Percentiles rank a stretch among this genome's conserved stretches.
phyloP scores from a whole-genome alignment of 1,140 invertebrate genomes.

The Drosophila sp. region DNA sequence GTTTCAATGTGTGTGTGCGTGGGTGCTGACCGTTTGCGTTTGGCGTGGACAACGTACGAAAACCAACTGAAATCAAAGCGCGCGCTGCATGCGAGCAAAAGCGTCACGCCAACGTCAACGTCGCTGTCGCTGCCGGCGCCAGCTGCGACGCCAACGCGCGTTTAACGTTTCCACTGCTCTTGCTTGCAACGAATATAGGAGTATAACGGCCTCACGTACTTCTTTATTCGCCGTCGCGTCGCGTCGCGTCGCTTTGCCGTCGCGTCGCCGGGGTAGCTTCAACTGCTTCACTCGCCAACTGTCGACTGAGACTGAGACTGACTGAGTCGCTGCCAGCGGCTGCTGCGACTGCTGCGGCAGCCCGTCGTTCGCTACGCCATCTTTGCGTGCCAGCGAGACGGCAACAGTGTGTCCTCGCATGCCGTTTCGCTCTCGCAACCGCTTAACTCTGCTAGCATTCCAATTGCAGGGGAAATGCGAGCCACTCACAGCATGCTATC shows the following conservation, averaged over 20 bases:
- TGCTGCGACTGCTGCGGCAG: slow-evolving; percentile 25
- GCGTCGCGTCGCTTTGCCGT: too few relatives aligned
- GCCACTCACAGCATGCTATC: slow-evolving; percentile 9
- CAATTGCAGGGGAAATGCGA: slow-evolving; percentile 58
- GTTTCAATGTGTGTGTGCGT: slow-evolving; percentile 30
- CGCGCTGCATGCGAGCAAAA: slow-evolving; percentile 75
- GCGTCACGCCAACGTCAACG: slow-evolving; percentile 53
- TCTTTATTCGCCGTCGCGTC: slow-evolving; percentile 29
- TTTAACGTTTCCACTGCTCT: slow-evolving; percentile 7
- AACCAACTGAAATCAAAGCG: slow-evolving; percentile 77
- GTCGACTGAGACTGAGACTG: slow-evolving; percentile 39
- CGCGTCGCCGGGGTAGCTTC: slow-evolving; percentile 42
- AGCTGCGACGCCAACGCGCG: slow-evolving; percentile 40
- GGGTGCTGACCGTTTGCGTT: slow-evolving; percentile 50
- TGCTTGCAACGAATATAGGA: too few relatives aligned
- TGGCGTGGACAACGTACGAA: slow-evolving; percentile 74
- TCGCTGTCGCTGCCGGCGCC: slow-evolving; percentile 46
- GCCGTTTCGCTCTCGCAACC: slow-evolving; percentile 14
- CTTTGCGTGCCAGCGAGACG: slow-evolving; percentile 62
- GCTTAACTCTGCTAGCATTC: slow-evolving; percentile 28
- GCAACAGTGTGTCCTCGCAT: background rate
- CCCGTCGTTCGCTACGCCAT: slow-evolving; percentile 58
- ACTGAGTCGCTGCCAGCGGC: slow-evolving; percentile 3
- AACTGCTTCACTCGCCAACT: slow-evolving; percentile 48
- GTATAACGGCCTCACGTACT: slow-evolving; percentile 12